A percentile compares a stretch with the other conserved stretches of the same genome.
Conservation (phyloP, 2,888 invertebrate genomes). For the Hedychridium roseum region DNA sequence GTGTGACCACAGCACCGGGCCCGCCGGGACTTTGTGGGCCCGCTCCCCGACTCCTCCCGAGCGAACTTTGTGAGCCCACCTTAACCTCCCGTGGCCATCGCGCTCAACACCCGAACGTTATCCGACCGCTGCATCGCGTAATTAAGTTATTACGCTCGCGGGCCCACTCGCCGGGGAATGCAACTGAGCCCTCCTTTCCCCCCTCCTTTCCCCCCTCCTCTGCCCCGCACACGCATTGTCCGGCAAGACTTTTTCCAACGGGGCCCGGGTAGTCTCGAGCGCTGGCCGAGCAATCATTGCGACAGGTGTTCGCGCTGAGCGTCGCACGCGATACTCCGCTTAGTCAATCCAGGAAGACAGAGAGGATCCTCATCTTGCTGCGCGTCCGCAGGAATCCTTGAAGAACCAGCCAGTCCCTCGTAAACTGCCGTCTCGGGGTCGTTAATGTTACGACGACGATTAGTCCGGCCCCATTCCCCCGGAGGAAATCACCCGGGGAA, state of each 20-base stretch:
- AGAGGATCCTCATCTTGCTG: no score
- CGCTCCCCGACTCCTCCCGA: conserved; percentile 13
- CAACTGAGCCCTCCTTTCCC: conserved; percentile 16
- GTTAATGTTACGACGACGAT: conserved; percentile 24
- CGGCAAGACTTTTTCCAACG: no score
- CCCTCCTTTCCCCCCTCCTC: not conserved
- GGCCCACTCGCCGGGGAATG: conserved; percentile 10
- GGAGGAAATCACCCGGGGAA: no score
- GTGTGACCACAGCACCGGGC: not conserved
- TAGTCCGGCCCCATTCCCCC: conserved; percentile 20
- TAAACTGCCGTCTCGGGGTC: conserved; percentile 13
- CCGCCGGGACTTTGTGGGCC: conserved; percentile 9
- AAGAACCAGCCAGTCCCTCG: conserved; percentile 4
- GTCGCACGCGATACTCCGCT: no score
- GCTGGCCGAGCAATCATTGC: no score
- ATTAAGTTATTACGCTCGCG: conserved; percentile 47
- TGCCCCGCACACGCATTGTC: not conserved
- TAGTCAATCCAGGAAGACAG: no score
- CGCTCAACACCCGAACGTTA: conserved; percentile 50
- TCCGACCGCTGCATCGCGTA: conserved; percentile 47
- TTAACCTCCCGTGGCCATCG: conserved; percentile 45
- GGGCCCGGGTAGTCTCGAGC: no score
- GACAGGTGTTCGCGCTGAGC: no score
- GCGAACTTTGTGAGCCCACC: conserved; percentile 28
- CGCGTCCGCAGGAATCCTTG: no score